phyloP scores from a whole-genome alignment of 2,113 vertebrate species.

The Rhinogobius similis region DNA sequence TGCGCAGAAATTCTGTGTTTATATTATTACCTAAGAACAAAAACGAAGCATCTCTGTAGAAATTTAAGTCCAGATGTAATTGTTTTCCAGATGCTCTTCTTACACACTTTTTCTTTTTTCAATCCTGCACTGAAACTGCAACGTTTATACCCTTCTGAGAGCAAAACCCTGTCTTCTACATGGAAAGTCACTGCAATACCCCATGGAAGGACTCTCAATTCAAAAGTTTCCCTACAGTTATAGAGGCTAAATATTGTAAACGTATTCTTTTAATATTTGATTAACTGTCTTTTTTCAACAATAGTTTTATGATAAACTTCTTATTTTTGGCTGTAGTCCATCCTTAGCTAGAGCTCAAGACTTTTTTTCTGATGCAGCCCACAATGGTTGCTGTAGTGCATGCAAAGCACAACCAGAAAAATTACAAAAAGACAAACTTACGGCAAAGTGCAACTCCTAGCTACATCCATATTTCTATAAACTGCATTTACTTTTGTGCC shows the following conservation, averaged over 20 bases:
- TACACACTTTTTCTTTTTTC: background rate
- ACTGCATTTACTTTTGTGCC: conserved; percentile 71
- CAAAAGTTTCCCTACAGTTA: background rate
- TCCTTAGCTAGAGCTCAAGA: background rate
- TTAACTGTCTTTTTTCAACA: background rate
- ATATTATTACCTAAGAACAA: background rate
- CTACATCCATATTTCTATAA: conserved; percentile 71
- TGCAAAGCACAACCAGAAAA: conserved; percentile 29
- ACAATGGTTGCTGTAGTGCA: conserved; percentile 1
- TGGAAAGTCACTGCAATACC: background rate
- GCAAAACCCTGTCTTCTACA: background rate
- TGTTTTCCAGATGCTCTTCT: background rate
- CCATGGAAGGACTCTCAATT: too few species aligned
- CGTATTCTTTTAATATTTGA: background rate
- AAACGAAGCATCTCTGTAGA: background rate
- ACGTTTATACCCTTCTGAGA: too few species aligned
- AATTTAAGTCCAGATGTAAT: background rate
- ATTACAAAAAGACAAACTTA: conserved; percentile 36
- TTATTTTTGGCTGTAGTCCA: background rate
- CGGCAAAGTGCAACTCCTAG: conserved; percentile 49
- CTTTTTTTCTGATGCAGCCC: background rate
- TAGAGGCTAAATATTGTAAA: background rate
- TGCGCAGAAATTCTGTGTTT: background rate
- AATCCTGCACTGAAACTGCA: too few species aligned
- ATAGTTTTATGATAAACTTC: background rate